Evolutionary conservation across 2,797 vertebrate species (phyloP).

Genomic region (Sternotherus odoratus): DNA sequence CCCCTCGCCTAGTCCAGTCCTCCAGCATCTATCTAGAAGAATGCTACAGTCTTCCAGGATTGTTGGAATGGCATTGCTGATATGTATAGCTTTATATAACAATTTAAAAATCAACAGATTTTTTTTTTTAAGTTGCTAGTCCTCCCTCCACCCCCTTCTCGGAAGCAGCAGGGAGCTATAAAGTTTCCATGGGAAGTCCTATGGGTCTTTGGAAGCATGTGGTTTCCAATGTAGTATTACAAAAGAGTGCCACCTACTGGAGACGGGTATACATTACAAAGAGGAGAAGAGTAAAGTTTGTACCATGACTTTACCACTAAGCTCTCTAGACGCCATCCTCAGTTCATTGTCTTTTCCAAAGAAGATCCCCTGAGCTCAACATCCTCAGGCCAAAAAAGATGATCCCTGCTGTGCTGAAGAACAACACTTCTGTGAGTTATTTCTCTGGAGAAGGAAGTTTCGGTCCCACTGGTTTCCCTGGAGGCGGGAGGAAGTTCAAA

Average conservation of each 20-base stretch:
- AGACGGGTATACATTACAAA: neutral
- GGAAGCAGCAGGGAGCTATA: neutral
- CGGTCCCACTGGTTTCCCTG: neutral
- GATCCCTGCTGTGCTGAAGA: neutral
- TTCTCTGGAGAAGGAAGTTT: conserved; percentile 11
- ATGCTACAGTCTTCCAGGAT: too few species aligned
- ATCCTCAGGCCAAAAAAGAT: neutral
- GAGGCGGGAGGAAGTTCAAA: neutral
- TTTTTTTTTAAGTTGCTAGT: conserved; percentile 13
- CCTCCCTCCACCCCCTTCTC: neutral
- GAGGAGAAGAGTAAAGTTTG: neutral
- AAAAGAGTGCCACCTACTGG: conserved; percentile 71
- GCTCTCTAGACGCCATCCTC: neutral
- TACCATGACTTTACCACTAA: neutral
- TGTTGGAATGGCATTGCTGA: neutral
- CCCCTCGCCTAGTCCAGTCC: too few species aligned
- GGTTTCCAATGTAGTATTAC: neutral
- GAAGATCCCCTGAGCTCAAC: neutral
- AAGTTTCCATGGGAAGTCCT: neutral
- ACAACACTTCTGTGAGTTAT: neutral
- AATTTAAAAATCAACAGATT: conserved; percentile 13
- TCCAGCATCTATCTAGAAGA: too few species aligned
- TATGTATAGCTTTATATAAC: neutral
- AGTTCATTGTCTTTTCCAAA: neutral
- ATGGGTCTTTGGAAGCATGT: neutral